Evolutionary conservation across 2,113 vertebrate species (phyloP).

Genomic region (Fulica atra): DNA sequence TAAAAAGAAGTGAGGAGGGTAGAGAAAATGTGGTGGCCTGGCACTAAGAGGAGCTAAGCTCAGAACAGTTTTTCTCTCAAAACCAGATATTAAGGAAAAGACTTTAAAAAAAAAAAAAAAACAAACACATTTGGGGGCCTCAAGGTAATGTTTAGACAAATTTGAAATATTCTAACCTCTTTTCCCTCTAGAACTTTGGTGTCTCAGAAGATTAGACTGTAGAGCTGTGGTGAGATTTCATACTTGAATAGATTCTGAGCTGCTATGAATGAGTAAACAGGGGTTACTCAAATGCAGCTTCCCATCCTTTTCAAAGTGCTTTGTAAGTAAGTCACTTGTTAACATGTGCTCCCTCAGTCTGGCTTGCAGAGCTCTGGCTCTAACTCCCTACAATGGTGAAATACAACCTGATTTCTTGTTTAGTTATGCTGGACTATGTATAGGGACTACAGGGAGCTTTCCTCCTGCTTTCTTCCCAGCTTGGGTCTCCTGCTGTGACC

Average conservation of each 20-base stretch:
- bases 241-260: not conserved
- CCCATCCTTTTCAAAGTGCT: not conserved
- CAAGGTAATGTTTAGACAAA: not conserved
- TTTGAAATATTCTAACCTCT: not conserved
- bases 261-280: not conserved
- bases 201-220: not conserved
- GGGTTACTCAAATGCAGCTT: not conserved
- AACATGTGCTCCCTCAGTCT: not conserved
- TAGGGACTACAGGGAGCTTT: not conserved
- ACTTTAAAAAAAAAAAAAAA: not conserved
- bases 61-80: not conserved
- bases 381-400: not conserved
- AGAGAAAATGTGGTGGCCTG: not conserved
- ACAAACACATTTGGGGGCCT: not conserved
- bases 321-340: not conserved
- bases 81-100: not conserved
- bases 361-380: not conserved
- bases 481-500: not conserved
- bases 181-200: not conserved
- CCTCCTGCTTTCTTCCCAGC: not conserved
- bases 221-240: not conserved
- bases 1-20: not conserved
- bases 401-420: not conserved
- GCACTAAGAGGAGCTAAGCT: not conserved
- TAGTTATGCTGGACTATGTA: not conserved